Evolutionary conservation across 2,113 vertebrate genomes (phyloP).

Genomic region (Petromus typicus): DNA sequence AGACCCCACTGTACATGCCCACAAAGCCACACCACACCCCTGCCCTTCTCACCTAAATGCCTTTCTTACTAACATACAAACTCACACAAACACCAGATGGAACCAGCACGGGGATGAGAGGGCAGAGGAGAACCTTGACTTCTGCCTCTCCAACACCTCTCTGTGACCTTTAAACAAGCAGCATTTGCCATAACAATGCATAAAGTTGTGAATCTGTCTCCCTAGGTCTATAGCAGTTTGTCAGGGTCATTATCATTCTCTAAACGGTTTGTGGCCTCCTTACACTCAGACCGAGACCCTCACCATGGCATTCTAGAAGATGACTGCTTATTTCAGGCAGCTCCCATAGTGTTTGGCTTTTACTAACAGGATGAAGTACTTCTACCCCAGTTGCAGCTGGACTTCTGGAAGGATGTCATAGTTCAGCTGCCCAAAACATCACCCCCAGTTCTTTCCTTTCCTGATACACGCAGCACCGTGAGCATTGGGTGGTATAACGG

Average conservation of each 20-base stretch:
- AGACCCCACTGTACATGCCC: background rate
- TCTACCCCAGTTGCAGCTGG: background rate
- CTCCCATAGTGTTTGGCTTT: background rate
- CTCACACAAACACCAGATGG: background rate
- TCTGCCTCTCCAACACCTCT: background rate
- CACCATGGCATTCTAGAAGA: background rate
- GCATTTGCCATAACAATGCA: background rate
- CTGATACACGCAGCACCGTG: background rate
- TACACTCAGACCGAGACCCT: background rate
- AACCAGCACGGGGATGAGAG: background rate
- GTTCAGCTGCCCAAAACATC: background rate
- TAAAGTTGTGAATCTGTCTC: background rate
- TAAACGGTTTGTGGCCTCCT: background rate
- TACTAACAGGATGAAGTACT: background rate
- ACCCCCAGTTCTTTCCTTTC: background rate
- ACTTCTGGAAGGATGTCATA: background rate
- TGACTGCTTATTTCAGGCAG: background rate
- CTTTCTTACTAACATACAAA: conserved; percentile 20
- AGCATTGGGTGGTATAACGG: too few relatives aligned
- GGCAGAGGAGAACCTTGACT: conserved; percentile 1
- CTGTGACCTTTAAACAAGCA: background rate
- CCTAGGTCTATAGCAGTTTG: background rate
- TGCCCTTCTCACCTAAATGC: background rate
- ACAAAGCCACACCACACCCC: background rate
- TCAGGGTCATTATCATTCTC: background rate